Percentiles rank a stretch among this genome's conserved stretches.
Evolutionary conservation across 1,140 invertebrate genomes (phyloP).

Genomic region (Papilio aristodemus): DNA sequence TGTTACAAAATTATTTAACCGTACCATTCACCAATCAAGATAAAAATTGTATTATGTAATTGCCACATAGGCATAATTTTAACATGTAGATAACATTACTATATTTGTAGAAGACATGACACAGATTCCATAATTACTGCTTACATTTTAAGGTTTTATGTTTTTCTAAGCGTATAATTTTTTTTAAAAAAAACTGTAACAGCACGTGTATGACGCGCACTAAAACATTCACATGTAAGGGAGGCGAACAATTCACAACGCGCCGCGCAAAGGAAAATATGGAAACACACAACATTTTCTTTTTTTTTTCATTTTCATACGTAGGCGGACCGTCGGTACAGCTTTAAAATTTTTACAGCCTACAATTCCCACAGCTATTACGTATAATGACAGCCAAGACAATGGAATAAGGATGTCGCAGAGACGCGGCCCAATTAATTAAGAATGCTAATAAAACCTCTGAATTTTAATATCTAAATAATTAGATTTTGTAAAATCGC

Average conservation of each 20-base stretch:
- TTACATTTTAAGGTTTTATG: neutral
- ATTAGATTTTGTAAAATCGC: slow-evolving; percentile 25
- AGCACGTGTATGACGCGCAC: slow-evolving; percentile 2
- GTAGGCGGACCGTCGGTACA: neutral
- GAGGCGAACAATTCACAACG: slow-evolving; percentile 20
- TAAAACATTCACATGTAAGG: slow-evolving; percentile 26
- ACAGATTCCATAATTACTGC: too few relatives aligned
- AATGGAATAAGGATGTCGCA: slow-evolving; percentile 26
- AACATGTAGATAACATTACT: too few relatives aligned
- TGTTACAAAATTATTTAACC: too few relatives aligned
- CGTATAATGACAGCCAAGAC: slow-evolving; percentile 41
- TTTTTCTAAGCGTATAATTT: neutral
- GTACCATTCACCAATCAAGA: too few relatives aligned
- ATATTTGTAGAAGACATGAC: too few relatives aligned
- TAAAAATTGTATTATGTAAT: too few relatives aligned
- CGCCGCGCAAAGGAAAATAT: slow-evolving; percentile 19
- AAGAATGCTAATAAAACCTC: slow-evolving; percentile 43
- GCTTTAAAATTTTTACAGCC: slow-evolving; percentile 35
- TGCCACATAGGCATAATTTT: too few relatives aligned
- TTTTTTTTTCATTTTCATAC: slow-evolving; percentile 27
- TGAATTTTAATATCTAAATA: slow-evolving; percentile 32
- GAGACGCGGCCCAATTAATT: slow-evolving; percentile 37
- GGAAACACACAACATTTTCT: slow-evolving; percentile 26
- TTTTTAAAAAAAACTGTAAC: neutral
- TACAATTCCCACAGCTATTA: slow-evolving; percentile 41